Percentiles rank a stretch among this genome's conserved stretches.
Evolutionary conservation across 2,888 invertebrate species (phyloP).

Genomic region (Morpho deidamia): DNA sequence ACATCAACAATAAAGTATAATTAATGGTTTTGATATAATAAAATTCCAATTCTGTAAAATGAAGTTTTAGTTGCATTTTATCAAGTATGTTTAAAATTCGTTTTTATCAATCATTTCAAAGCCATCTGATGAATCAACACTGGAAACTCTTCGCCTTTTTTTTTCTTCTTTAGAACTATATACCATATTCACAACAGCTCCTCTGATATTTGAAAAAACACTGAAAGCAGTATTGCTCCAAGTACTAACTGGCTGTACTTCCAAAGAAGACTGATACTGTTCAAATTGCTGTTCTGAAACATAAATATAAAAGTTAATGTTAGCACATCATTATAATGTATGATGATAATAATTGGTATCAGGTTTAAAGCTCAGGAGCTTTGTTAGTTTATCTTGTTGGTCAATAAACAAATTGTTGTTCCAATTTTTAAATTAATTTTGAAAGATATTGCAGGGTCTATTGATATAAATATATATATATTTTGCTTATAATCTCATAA

Average conservation of each 20-base stretch:
- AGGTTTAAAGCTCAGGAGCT: too few relatives aligned
- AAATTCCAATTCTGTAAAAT: background rate
- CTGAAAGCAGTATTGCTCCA: slow-evolving; percentile 63
- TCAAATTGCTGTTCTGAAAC: slow-evolving; percentile 55
- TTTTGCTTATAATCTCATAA: too few relatives aligned
- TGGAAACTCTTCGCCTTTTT: slow-evolving; percentile 52
- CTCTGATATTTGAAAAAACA: slow-evolving; percentile 55
- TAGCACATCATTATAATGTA: too few relatives aligned
- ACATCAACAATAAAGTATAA: slow-evolving; percentile 16
- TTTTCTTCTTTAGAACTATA: slow-evolving; percentile 41
- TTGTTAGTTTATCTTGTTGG: too few relatives aligned
- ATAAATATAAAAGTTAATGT: background rate
- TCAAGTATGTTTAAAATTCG: slow-evolving; percentile 46
- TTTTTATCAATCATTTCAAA: slow-evolving; percentile 70
- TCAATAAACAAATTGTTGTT: too few relatives aligned
- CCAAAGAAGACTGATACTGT: slow-evolving; percentile 49
- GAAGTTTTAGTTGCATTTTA: background rate
- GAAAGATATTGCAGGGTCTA: too few relatives aligned
- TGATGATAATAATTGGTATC: too few relatives aligned
- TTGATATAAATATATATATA: too few relatives aligned
- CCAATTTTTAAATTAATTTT: too few relatives aligned
- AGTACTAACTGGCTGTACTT: slow-evolving; percentile 43
- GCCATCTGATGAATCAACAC: slow-evolving; percentile 67
- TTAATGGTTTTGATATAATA: slow-evolving; percentile 2
- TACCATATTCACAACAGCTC: slow-evolving; percentile 55